Conservation (phyloP, 53 echinoderm and acorn worm genomes). For the Echinarachnius parma region DNA sequence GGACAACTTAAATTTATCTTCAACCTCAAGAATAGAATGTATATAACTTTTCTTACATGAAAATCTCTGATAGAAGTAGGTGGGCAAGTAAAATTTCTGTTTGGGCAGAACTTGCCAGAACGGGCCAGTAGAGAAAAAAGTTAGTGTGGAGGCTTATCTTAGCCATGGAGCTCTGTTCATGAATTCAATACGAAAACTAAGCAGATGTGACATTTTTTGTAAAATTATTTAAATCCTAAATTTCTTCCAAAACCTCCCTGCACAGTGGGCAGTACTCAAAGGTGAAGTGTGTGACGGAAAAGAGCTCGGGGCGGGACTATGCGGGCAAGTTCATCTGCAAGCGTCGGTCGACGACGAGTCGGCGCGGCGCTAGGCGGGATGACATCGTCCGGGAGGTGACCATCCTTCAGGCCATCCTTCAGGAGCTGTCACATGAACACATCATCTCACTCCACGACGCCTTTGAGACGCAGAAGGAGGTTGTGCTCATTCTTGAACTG, state of each 20-base stretch:
- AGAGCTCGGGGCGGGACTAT: constrained; percentile 60
- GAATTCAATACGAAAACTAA: neutral
- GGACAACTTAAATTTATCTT: too few relatives aligned
- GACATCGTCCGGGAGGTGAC: constrained; percentile 90
- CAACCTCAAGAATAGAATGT: too few relatives aligned
- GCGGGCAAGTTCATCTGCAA: constrained; percentile 97
- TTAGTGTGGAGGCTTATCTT: too few relatives aligned
- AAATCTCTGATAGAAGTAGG: too few relatives aligned
- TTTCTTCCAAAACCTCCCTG: too few relatives aligned
- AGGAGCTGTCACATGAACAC: constrained; percentile 73
- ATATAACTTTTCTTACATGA: too few relatives aligned
- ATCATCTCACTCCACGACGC: constrained; percentile 89
- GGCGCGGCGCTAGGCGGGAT: constrained; percentile 79
- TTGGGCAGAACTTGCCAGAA: too few relatives aligned
- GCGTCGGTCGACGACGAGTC: constrained; percentile 69
- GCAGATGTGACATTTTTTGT: neutral
- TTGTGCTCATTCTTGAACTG: constrained; percentile 88
- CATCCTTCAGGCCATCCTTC: constrained; percentile 79
- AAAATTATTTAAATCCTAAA: too few relatives aligned
- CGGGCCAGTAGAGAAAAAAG: too few relatives aligned
- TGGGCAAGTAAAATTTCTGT: too few relatives aligned
- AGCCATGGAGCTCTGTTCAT: neutral
- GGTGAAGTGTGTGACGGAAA: constrained; percentile 79
- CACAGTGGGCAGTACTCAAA: constrained; percentile 89
- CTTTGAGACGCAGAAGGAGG: constrained; percentile 81